Conservation (phyloP, 2,113 vertebrate species). For the Chascanopsetta lugubris region DNA sequence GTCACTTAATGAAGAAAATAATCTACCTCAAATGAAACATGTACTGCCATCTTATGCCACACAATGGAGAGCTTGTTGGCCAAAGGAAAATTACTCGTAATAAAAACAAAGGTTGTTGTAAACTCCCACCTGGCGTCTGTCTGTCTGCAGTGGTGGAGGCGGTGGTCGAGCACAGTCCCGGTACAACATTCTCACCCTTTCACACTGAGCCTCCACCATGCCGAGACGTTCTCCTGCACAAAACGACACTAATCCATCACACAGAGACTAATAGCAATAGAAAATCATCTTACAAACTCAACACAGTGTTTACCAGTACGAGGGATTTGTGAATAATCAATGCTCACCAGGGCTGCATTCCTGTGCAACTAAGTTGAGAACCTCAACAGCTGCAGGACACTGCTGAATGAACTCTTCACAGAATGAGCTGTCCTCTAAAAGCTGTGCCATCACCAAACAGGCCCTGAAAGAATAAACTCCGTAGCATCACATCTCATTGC, state of each 20-base stretch:
- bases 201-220: conserved; percentile 95
- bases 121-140: conserved; percentile 88
- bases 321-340: neutral
- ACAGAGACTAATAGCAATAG: neutral
- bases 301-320: neutral
- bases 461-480: conserved; percentile 83
- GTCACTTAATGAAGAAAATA: no score
- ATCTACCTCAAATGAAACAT: no score
- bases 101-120: neutral
- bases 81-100: neutral
- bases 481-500: neutral
- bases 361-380: conserved; percentile 96
- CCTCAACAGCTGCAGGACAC: conserved; percentile 96
- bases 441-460: conserved; percentile 98
- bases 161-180: conserved; percentile 96
- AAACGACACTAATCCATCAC: conserved; percentile 21
- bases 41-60: neutral
- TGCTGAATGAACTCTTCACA: conserved; percentile 99
- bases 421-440: conserved; percentile 97
- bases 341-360: conserved; percentile 94
- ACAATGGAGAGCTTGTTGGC: no score
- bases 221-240: conserved; percentile 90
- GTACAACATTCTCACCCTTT: conserved; percentile 94
- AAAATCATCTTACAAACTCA: neutral
- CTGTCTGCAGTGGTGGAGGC: conserved; percentile 92